These are phyloP conservation scores for Semicossyphus pulcher DNA, from an alignment of 2,113 vertebrate genomes.

Conservation along the genomic window DNA sequence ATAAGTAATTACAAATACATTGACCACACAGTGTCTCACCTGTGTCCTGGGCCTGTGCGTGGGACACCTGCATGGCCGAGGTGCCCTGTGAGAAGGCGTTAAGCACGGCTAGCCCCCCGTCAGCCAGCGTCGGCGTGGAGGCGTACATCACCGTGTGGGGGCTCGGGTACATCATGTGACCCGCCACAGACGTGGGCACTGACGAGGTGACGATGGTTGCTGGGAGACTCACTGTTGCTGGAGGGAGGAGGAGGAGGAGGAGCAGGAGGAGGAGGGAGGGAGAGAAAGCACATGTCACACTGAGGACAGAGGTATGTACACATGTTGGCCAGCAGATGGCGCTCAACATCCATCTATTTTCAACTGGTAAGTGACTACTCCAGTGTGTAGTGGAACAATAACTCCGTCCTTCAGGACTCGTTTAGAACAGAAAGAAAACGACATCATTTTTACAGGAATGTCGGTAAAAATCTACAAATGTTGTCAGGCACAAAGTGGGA, in stretches of 20 bases:
- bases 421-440: no score
- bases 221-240: constrained; percentile 91
- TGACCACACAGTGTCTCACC: constrained; percentile 80
- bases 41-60: constrained; percentile 91
- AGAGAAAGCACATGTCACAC: background rate
- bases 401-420: no score
- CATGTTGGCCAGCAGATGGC: constrained; percentile 62
- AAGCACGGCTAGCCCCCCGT: constrained; percentile 94
- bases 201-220: constrained; percentile 98
- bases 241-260: background rate
- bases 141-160: constrained; percentile 97
- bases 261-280: background rate
- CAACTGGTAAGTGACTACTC: background rate
- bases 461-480: no score
- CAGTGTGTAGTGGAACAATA: background rate
- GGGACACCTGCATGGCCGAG: constrained; percentile 96
- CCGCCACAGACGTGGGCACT: constrained; percentile 93
- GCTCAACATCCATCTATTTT: constrained; percentile 4
- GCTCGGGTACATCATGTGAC: constrained; percentile 99
- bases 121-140: constrained; percentile 89
- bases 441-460: no score
- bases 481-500: no score
- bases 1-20: background rate
- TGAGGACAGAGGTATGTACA: constrained; percentile 10
- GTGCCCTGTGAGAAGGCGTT: constrained; percentile 96